Conservation (phyloP, 2,113 vertebrate species). For the Oostethus manadensis region DNA sequence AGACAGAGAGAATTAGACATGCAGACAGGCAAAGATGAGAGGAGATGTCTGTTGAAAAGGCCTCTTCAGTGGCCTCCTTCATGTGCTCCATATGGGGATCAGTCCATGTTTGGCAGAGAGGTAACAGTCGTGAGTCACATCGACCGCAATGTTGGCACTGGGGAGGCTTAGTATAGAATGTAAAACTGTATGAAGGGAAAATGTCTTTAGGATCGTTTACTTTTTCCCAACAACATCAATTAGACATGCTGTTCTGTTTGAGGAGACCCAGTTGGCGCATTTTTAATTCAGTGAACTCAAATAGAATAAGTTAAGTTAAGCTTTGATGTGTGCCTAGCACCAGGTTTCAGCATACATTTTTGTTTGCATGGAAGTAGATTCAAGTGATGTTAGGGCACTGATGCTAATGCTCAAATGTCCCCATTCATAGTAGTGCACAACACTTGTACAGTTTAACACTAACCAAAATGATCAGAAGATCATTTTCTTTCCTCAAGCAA, state of each 20-base stretch:
- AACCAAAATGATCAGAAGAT: too few species aligned
- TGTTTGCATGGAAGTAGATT: too few species aligned
- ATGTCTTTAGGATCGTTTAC: not conserved
- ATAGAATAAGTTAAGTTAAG: too few species aligned
- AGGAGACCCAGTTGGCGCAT: not conserved
- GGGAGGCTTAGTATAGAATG: not conserved
- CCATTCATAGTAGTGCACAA: too few species aligned
- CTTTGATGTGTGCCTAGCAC: too few species aligned
- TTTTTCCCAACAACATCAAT: not conserved
- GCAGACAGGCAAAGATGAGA: slow-evolving; percentile 7
- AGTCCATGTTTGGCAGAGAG: slow-evolving; percentile 4
- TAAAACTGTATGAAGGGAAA: not conserved
- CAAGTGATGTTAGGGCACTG: too few species aligned
- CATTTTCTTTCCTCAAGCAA: too few species aligned
- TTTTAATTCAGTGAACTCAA: not conserved
- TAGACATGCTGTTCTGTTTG: not conserved
- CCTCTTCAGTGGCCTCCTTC: slow-evolving; percentile 5
- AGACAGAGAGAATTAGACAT: slow-evolving; percentile 4
- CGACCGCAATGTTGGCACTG: not conserved
- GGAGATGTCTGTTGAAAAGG: slow-evolving; percentile 3
- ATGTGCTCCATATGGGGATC: slow-evolving; percentile 11
- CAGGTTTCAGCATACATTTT: too few species aligned
- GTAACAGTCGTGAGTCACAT: not conserved
- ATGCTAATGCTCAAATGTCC: too few species aligned
- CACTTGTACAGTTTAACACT: too few species aligned